phyloP scores from a whole-genome alignment of 2,113 vertebrate genomes.

The Hippolais icterina region DNA sequence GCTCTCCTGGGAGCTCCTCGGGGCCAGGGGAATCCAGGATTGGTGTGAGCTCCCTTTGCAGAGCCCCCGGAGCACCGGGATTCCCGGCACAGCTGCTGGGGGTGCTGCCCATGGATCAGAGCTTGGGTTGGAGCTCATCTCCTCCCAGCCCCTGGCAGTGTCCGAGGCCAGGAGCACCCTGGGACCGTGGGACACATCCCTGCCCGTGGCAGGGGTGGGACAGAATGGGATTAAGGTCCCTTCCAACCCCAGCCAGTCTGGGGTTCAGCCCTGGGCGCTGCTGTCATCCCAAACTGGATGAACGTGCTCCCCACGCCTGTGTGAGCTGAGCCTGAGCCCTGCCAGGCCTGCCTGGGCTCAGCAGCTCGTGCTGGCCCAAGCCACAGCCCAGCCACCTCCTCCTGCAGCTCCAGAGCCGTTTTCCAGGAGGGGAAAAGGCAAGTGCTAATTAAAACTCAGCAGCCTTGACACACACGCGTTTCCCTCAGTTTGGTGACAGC shows the following conservation, averaged over 20 bases:
- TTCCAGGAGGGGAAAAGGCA: background rate
- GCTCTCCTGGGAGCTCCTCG: background rate
- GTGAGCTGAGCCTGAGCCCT: background rate
- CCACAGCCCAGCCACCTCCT: background rate
- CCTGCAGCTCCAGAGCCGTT: background rate
- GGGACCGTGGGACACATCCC: background rate
- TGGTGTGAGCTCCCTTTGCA: accelerated
- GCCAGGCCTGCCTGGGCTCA: background rate
- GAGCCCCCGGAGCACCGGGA: accelerated
- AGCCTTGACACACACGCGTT: background rate
- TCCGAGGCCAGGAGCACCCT: background rate
- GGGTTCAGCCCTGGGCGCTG: background rate
- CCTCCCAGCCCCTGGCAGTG: background rate
- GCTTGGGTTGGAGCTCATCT: background rate
- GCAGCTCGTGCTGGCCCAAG: background rate
- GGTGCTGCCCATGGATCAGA: accelerated
- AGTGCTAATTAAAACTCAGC: background rate
- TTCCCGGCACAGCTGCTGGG: accelerated
- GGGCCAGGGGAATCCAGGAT: accelerated
- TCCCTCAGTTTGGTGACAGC: background rate
- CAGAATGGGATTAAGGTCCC: background rate
- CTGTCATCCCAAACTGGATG: background rate
- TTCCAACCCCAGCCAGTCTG: background rate
- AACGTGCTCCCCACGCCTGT: background rate
- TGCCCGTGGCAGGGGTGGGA: background rate